Evolutionary conservation across 2,113 vertebrate genomes (phyloP), one percentile per base, ranked within the genome.

Genomic region (Trochalopteron elliotii): DNA sequence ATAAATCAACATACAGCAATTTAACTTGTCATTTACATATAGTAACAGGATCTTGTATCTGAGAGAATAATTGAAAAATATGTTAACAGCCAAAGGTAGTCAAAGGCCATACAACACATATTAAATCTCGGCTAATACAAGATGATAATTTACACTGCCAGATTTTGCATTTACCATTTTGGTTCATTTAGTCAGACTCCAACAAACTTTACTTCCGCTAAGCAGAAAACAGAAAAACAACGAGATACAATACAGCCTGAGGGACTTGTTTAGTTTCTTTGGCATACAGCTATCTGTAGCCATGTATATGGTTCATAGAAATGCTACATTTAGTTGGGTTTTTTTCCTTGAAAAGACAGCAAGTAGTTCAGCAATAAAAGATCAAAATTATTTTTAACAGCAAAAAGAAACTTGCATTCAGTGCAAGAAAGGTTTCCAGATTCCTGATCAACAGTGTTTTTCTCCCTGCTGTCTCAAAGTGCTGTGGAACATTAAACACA

Each of bases 1-100:
- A 96, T 86, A 87, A 91, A 94, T 76, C 93, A 94, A 87, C 52
- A 95, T 47, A 72, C 35, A 95, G 75, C 63, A 87, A 93, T 83
- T 74, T 82, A 96, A 60, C 87, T 90, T 94, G 86, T 91, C 90
- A 87, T 90, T 95, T 92, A 82, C 60, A 76, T 82, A 94, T 23
- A 90, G 53, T 75, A 96, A 88, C 57, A 82, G 59, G 69, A 93
- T 94, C 74, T 89, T 82, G 76, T 67, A 92, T 65, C n/a, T 90
- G 80, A 79, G 78, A 82, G 65, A 96, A 92, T 94, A 96, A 95
- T 84, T 89, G 85, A 95, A 94, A 95, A 91, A 77, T 52, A 63
- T 2, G 39, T 57, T 93, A 80, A 91, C 65, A 90, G 76, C 52
- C 74, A 83, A 95, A 96, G 76, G 69, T 87, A 92, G 95, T 96